Percentiles rank a stretch among this genome's conserved stretches.
These are phyloP conservation scores for Capreolus pygargus DNA, from an alignment of 2,113 vertebrate species.

Conservation along the genomic window DNA sequence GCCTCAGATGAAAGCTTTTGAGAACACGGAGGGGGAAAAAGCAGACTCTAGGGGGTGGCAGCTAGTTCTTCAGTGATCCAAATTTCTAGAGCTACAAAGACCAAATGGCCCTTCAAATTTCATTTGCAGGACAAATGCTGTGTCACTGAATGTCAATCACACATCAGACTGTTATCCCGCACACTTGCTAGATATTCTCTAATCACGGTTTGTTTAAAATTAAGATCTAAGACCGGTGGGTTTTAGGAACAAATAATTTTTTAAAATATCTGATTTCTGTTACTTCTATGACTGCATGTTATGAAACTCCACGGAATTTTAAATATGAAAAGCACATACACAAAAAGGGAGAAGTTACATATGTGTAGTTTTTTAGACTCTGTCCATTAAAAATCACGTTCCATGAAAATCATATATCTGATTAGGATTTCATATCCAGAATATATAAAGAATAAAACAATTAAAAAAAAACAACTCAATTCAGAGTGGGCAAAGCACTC, in stretches of 20 bases:
- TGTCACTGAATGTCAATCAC: background rate
- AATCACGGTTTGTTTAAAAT: background rate
- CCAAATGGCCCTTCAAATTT: background rate
- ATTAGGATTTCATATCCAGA: background rate
- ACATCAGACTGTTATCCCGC: background rate
- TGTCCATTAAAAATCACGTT: background rate
- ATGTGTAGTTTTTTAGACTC: background rate
- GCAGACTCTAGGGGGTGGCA: background rate
- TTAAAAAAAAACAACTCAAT: background rate
- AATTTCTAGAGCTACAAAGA: constrained; percentile 2
- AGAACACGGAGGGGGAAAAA: background rate
- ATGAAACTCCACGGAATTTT: constrained; percentile 9
- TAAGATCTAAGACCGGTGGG: background rate
- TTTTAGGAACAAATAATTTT: background rate
- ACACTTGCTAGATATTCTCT: background rate
- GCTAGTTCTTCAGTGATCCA: background rate
- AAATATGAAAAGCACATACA: background rate
- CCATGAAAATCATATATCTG: background rate
- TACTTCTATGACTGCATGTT: background rate
- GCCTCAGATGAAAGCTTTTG: background rate
- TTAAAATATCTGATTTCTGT: background rate
- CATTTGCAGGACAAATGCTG: constrained; percentile 3
- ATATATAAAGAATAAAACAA: background rate
- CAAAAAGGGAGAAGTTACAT: background rate
- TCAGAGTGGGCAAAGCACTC: background rate